These are phyloP conservation scores for Podarcis cretensis DNA, from an alignment of 2,113 vertebrate species.

Conservation along the genomic window DNA sequence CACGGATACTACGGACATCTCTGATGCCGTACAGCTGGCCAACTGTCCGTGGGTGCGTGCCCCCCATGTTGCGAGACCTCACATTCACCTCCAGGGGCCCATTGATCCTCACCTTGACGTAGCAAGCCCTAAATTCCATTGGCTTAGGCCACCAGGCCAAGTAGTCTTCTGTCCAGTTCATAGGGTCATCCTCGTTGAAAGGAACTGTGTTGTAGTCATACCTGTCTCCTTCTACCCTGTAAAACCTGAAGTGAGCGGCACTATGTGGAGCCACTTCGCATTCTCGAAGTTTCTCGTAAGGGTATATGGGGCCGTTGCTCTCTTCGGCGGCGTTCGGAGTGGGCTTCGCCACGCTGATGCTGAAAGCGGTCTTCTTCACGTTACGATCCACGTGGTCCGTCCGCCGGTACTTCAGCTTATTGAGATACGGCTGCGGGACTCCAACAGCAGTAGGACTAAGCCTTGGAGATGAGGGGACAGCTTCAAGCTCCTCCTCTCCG, in stretches of 20 bases:
- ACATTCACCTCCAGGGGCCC: constrained; percentile 90
- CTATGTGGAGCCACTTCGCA: constrained; percentile 91
- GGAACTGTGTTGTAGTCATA: constrained; percentile 96
- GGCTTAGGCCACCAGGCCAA: constrained; percentile 98
- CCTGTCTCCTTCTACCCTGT: constrained; percentile 90
- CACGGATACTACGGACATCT: constrained; percentile 90
- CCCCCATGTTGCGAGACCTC: constrained; percentile 95
- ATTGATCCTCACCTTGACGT: constrained; percentile 91
- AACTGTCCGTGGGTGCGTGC: constrained; percentile 90
- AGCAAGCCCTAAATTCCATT: constrained; percentile 96
- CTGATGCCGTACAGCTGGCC: constrained; percentile 95
- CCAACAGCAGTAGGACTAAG: constrained; percentile 89
- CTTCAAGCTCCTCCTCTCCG: constrained; percentile 94
- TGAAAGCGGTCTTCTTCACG: constrained; percentile 93
- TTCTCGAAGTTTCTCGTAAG: constrained; percentile 87
- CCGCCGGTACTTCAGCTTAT: constrained; percentile 90
- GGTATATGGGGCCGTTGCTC: constrained; percentile 91
- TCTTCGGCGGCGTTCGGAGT: constrained; percentile 87
- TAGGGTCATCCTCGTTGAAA: constrained; percentile 95
- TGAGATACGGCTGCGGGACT: constrained; percentile 92
- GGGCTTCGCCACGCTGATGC: constrained; percentile 93
- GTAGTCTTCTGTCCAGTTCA: constrained; percentile 98
- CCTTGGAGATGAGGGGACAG: constrained; percentile 89
- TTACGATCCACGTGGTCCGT: constrained; percentile 89
- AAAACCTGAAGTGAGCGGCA: constrained; percentile 93